These are phyloP conservation scores for Rhinolophus ferrumequinum DNA, from an alignment of 2,113 vertebrate genomes.

Conservation along the genomic window DNA sequence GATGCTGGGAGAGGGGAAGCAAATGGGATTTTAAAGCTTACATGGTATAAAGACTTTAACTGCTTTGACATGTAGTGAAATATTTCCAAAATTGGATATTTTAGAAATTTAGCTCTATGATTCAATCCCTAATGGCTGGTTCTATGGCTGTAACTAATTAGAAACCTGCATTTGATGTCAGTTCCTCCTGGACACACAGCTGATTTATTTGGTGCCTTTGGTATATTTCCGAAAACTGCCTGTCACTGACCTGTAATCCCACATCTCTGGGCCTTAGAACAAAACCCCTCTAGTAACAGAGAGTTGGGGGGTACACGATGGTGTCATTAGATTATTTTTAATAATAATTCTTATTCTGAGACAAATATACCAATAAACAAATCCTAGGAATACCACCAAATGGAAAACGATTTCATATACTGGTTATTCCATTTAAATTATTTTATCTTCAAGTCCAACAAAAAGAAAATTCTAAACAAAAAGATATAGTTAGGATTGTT, in stretches of 20 bases:
- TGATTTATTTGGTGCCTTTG: not conserved
- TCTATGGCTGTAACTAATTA: not conserved
- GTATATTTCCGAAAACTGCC: not conserved
- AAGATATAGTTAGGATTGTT: not conserved
- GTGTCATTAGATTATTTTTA: not conserved
- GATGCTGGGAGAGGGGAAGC: not conserved
- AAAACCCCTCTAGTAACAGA: not conserved
- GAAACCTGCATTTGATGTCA: not conserved
- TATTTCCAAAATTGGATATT: not conserved
- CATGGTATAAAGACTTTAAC: not conserved
- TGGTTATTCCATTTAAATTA: not conserved
- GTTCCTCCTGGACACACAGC: not conserved
- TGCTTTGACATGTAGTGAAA: not conserved
- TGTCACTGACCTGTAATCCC: not conserved
- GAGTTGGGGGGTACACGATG: not conserved
- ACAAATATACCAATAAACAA: not conserved
- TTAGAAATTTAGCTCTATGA: not conserved
- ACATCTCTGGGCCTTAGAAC: not conserved
- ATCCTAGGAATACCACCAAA: not conserved
- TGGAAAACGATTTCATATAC: conserved; percentile 8
- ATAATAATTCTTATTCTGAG: not conserved
- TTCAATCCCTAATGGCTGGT: not conserved
- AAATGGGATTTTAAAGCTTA: not conserved
- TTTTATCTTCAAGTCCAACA: not conserved
- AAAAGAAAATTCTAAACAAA: conserved; percentile 39